Evolutionary conservation across 2,888 invertebrate species (phyloP).

Genomic region (Tinea pellionella): DNA sequence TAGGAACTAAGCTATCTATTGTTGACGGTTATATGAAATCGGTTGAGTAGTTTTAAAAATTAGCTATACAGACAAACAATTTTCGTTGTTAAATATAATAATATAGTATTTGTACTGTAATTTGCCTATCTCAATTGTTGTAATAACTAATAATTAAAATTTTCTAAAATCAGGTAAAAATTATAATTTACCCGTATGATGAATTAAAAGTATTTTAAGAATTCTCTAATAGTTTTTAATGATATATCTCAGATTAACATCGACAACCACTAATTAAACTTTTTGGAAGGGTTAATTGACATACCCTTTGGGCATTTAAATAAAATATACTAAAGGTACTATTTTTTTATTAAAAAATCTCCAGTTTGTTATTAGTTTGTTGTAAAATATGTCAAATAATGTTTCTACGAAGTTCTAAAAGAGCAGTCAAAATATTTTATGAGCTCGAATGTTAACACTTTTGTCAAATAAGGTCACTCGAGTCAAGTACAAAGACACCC

Average conservation of each 20-base stretch:
- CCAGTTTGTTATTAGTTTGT: no score
- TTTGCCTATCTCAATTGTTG: not conserved
- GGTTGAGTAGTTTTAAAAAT: no score
- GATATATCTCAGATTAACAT: constrained; percentile 46
- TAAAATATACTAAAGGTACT: not conserved
- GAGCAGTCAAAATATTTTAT: constrained; percentile 68
- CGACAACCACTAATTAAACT: constrained; percentile 60
- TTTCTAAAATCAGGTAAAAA: constrained; percentile 54
- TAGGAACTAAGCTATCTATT: no score
- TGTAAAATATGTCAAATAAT: no score
- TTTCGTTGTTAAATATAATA: no score
- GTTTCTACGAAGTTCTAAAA: constrained; percentile 28
- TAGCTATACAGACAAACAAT: no score
- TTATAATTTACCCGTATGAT: constrained; percentile 10
- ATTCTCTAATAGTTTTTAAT: constrained; percentile 64
- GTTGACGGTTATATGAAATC: not conserved
- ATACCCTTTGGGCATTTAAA: constrained; percentile 7
- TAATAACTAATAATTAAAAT: constrained; percentile 20
- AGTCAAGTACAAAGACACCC: constrained; percentile 47
- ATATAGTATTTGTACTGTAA: no score
- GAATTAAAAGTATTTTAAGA: constrained; percentile 25
- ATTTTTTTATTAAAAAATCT: not conserved
- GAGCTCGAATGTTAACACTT: constrained; percentile 56
- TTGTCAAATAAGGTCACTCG: constrained; percentile 59
- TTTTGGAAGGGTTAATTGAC: constrained; percentile 33